A percentile compares a stretch with the other conserved stretches of the same genome.
Evolutionary conservation across 2,888 invertebrate species (phyloP).

Genomic region (Microchrysa polita): DNA sequence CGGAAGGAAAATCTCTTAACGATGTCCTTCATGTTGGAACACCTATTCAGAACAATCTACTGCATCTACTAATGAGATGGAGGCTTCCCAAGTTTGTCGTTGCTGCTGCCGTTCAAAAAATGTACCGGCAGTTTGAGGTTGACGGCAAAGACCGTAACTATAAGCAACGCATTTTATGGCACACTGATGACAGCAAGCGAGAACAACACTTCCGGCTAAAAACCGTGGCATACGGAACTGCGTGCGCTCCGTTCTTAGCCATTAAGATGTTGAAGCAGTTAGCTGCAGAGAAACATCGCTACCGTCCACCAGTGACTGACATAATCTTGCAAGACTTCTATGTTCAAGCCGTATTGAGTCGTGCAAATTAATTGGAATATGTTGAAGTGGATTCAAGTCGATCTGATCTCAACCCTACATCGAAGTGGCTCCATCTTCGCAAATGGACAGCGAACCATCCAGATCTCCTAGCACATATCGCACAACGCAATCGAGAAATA

Average conservation of each 20-base stretch:
- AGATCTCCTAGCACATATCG: too few relatives aligned
- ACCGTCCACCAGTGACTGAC: conserved; percentile 50
- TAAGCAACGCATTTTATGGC: conserved; percentile 43
- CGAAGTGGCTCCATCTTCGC: too few relatives aligned
- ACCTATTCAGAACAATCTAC: neutral
- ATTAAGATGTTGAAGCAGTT: conserved; percentile 43
- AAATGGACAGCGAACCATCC: conserved; percentile 20
- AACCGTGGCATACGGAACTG: too few relatives aligned
- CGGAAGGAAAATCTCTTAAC: neutral
- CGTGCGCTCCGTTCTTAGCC: too few relatives aligned
- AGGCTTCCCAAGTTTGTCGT: too few relatives aligned
- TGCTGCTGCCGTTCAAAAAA: too few relatives aligned
- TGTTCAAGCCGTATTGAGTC: conserved; percentile 53
- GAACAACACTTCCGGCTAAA: too few relatives aligned
- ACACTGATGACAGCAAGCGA: neutral
- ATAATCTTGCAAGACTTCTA: conserved; percentile 51
- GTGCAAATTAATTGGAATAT: neutral
- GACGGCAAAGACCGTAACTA: too few relatives aligned
- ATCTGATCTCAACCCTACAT: too few relatives aligned
- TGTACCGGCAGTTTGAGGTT: too few relatives aligned
- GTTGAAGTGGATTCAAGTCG: neutral
- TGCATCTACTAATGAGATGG: neutral
- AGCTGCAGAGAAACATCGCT: conserved; percentile 51
- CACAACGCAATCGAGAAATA: neutral
- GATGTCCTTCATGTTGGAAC: too few relatives aligned